Evolutionary conservation across 2,888 invertebrate species (phyloP).

Genomic region (Pollenia labialis): DNA sequence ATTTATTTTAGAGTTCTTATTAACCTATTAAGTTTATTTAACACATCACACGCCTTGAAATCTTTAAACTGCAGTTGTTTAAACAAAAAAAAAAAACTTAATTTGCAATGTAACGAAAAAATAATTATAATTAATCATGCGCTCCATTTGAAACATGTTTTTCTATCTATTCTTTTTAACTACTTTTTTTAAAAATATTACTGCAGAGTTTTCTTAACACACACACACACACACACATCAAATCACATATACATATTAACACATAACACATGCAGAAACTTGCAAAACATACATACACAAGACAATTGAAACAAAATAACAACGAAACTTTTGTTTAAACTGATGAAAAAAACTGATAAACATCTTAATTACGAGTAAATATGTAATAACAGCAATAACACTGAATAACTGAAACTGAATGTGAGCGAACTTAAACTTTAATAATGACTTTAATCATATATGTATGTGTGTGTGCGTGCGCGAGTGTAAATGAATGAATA

Average conservation of each 20-base stretch:
- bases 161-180: conserved; percentile 34
- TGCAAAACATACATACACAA: background rate
- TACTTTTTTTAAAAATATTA: conserved; percentile 27
- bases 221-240: conserved; percentile 6
- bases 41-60: conserved; percentile 13
- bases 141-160: conserved; percentile 44
- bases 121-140: conserved; percentile 66
- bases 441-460: conserved; percentile 43
- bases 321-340: conserved; percentile 62
- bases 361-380: conserved; percentile 74
- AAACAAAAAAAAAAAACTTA: conserved; percentile 29
- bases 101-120: conserved; percentile 25
- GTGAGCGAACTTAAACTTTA: conserved; percentile 12
- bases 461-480: background rate
- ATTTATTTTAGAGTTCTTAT: too few relatives aligned
- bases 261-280: conserved; percentile 13
- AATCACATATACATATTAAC: background rate
- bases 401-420: background rate
- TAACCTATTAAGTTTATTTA: too few relatives aligned
- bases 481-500: too few relatives aligned
- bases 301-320: conserved; percentile 49
- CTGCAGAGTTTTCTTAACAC: conserved; percentile 22
- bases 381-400: conserved; percentile 34
- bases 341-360: conserved; percentile 71
- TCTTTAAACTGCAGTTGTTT: conserved; percentile 54